Base-by-base conservation (phyloP, 2,113 vertebrate genomes). In the Pedetes capensis region DNA sequence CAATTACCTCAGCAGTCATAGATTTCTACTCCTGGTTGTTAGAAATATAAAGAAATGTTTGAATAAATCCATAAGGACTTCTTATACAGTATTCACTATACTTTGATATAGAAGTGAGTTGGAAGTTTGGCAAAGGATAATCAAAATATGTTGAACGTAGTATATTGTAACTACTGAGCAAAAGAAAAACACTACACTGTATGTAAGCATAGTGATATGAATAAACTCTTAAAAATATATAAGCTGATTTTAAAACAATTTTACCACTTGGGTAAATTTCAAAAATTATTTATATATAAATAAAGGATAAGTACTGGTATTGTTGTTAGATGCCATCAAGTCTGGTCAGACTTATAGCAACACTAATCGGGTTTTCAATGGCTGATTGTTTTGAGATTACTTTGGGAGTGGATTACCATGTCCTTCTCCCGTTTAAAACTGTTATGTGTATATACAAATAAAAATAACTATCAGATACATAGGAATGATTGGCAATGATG, bases 401-500 rank as follows among this genome's bases (percentile, higher is more conserved):
- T n/a, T n/a, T n/a, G n/a, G n/a, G n/a, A n/a, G n/a, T n/a, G n/a
- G n/a, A n/a, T n/a, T n/a, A n/a, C n/a, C n/a, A n/a, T n/a, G n/a
- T n/a, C n/a, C n/a, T n/a, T n/a, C n/a, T n/a, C n/a, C n/a, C n/a
- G n/a, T n/a, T n/a, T n/a, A n/a, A n/a, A n/a, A 51, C n/a, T n/a
- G n/a, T n/a, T 47, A 64, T 10, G 2, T 4, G 1, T 29, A 57
- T 7, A 29, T 59, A 32, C 1, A 76, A 34, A 83, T 55, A 37
- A 92, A 75, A 47, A 17, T 37, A 42, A 32, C 7, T 68, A 13
- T 23, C 20, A 78, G 49, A 18, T 20, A 5, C 12, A 32, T 2
- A 1, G 32, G 9, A 39, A 11, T 22, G 9, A 10, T 14, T 59
- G 9, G 12, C 5, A 39, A 6, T 76, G 2, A 6, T 68, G 1